A percentile compares a stretch with the other conserved stretches of the same genome.
phyloP scores from a whole-genome alignment of 2,113 vertebrate genomes.

The Axis porcinus region DNA sequence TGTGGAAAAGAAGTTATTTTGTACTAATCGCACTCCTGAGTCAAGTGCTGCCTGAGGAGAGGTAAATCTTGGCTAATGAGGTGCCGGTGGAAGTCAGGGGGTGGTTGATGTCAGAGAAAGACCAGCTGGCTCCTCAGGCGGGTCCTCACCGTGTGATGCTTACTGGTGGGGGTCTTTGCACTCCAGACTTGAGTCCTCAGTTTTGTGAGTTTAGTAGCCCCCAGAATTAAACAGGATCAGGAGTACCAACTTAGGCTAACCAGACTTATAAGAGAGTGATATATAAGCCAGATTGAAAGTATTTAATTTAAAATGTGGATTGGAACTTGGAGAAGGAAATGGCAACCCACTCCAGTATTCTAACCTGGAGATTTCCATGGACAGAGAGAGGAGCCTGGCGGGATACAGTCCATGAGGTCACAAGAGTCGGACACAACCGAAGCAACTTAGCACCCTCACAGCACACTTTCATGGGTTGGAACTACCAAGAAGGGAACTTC shows the following conservation, averaged over 20 bases:
- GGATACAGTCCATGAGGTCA: not conserved
- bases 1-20: not conserved
- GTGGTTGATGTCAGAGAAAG: not conserved
- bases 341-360: not conserved
- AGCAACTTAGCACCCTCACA: not conserved
- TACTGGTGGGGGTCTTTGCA: not conserved
- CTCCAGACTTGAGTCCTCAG: not conserved
- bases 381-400: not conserved
- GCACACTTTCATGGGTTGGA: not conserved
- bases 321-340: not conserved
- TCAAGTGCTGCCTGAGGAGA: not conserved
- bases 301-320: not conserved
- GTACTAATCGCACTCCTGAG: not conserved
- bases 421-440: not conserved
- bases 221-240: not conserved
- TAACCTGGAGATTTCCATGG: not conserved
- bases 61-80: not conserved
- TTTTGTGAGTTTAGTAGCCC: not conserved
- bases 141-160: not conserved
- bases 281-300: not conserved
- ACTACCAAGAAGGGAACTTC: not conserved
- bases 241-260: not conserved
- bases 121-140: not conserved
- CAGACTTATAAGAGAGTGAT: not conserved
- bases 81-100: not conserved